Percentiles rank a stretch among this genome's conserved stretches.
These are phyloP conservation scores for Corythoichthys intestinalis DNA, from an alignment of 2,113 vertebrate genomes.

Conservation along the genomic window DNA sequence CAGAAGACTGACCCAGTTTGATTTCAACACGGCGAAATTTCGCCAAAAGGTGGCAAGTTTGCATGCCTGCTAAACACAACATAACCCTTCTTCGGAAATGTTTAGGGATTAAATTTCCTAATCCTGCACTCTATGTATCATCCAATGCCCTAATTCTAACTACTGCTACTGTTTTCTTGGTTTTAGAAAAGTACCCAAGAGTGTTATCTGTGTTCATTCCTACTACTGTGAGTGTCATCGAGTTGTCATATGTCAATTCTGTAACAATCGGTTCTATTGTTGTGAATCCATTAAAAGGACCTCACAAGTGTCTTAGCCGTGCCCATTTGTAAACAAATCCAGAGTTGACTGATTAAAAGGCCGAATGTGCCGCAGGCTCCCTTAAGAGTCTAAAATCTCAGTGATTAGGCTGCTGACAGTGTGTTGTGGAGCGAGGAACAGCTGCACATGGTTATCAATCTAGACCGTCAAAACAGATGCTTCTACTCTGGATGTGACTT, in stretches of 20 bases:
- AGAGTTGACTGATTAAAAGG: constrained; percentile 42
- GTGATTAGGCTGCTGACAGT: constrained; percentile 51
- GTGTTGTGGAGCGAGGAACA: constrained; percentile 38
- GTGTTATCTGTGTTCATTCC: not conserved
- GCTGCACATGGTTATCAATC: constrained; percentile 58
- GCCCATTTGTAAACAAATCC: constrained; percentile 11
- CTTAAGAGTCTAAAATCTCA: constrained; percentile 47
- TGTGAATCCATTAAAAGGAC: not conserved
- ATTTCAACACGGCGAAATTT: no score
- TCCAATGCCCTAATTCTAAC: not conserved
- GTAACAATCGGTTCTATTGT: not conserved
- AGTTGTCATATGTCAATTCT: not conserved
- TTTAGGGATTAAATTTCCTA: no score
- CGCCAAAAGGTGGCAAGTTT: no score
- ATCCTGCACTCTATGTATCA: not conserved
- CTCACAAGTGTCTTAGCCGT: not conserved
- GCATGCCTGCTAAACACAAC: no score
- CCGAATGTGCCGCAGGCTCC: constrained; percentile 31
- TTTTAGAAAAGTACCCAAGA: not conserved
- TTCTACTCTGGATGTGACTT: not conserved
- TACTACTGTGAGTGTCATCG: not conserved
- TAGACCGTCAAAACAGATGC: constrained; percentile 26
- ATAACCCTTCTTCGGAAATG: no score
- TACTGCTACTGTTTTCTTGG: not conserved
- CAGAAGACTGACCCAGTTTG: no score